Evolutionary conservation across 23 tunicate genomes (phyloP).

Genomic region (Trididemnum clinides): DNA sequence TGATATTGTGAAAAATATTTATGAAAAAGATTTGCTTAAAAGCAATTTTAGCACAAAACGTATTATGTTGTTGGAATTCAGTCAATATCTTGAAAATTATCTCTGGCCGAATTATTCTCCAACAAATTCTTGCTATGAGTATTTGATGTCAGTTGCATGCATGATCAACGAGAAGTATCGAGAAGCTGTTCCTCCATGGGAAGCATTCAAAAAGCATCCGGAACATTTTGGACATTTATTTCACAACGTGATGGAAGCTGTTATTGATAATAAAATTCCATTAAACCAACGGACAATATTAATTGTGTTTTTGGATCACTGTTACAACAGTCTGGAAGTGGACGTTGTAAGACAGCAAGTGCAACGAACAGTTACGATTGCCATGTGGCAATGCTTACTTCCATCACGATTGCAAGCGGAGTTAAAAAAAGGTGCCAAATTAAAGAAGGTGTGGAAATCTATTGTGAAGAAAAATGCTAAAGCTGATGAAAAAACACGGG

Average conservation of each 20-base stretch:
- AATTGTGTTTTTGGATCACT: slow-evolving; percentile 87
- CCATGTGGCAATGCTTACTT: slow-evolving; percentile 67
- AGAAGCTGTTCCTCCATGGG: slow-evolving; percentile 97
- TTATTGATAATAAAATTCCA: slow-evolving; percentile 51
- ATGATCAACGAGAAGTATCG: slow-evolving; percentile 91
- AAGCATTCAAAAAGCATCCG: slow-evolving; percentile 65
- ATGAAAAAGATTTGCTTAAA: slow-evolving; percentile 52
- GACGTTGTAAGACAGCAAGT: slow-evolving; percentile 82
- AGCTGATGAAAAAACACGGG: slow-evolving; percentile 59
- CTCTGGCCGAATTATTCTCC: slow-evolving; percentile 94
- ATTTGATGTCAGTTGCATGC: slow-evolving; percentile 84
- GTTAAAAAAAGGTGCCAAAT: slow-evolving; percentile 66
- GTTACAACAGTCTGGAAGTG: slow-evolving; percentile 95
- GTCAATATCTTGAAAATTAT: slow-evolving; percentile 91
- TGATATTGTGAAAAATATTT: slow-evolving; percentile 59
- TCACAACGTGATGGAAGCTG: slow-evolving; percentile 66
- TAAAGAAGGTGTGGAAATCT: slow-evolving; percentile 76
- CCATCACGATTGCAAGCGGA: slow-evolving; percentile 76
- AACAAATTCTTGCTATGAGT: slow-evolving; percentile 43
- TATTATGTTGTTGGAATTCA: slow-evolving; percentile 89
- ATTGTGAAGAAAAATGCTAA: slow-evolving; percentile 82
- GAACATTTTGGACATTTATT: slow-evolving; percentile 76
- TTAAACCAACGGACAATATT: slow-evolving; percentile 73
- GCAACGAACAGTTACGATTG: slow-evolving; percentile 77
- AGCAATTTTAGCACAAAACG: slow-evolving; percentile 58